Base-by-base conservation (phyloP, 2,113 vertebrate species). In the Chloropsis cyanopogon region DNA sequence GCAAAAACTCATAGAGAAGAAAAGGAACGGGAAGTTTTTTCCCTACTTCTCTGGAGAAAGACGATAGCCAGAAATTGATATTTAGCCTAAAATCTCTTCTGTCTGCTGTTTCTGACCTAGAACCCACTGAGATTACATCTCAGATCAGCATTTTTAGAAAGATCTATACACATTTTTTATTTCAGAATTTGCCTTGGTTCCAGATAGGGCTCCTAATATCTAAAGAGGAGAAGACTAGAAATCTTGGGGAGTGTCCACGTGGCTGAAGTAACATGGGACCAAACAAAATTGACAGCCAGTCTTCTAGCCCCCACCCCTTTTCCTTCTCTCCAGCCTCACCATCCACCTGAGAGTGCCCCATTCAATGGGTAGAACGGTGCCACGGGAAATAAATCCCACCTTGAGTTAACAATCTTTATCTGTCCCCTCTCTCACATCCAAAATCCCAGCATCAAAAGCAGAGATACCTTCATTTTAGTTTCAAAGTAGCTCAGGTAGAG, bases 401-500 rank as follows among this genome's bases (percentile, higher is more conserved):
- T 86, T 80, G 49, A 23, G 11, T 46, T 75, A 73, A 14, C 47
- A 21, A 7, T 54, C 71, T 88, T 97, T 77, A 79, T 90, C 80
- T 72, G 53, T 69, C 89, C 59, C 37, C 53, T 82, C 53, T 89
- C 54, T 86, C 84, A 85, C 73, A 86, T 94, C 89, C 95, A 90
- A 95, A 97, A 56, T 31, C 20, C 8, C 37, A 72, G 57, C 61
- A 77, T 21, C 7, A 49, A 93, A 75, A 95, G 4, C 52, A 64
- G 61, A 56, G 12, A 3, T 42, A 87, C 52, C 66, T 93, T 96
- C 82, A 41, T 92, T 94, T 93, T 54, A 26, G 39, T 95, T 83
- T 93, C 84, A 95, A 70, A 93, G 68, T 56, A 86, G 16, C 76
- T 82, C 57, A 85, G 50, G 87, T 53, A 95, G 70, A 86, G 75